Conservation (phyloP, 2,113 vertebrate species). For the Ramphastos sulfuratus region DNA sequence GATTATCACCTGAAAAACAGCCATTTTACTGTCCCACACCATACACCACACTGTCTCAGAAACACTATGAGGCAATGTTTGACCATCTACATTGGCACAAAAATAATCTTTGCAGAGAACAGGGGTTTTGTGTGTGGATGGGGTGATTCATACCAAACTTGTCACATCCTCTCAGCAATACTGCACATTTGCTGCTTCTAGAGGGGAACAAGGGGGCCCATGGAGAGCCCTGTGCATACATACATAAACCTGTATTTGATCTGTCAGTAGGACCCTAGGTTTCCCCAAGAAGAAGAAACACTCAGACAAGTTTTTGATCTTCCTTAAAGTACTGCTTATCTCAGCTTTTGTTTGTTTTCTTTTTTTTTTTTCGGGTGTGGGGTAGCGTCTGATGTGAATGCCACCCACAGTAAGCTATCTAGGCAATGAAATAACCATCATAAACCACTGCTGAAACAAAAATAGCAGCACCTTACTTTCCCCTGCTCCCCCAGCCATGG, state of each 20-base stretch:
- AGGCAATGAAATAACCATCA: not conserved
- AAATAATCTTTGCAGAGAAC: not conserved
- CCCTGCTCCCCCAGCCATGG: not conserved
- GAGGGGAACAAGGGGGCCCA: not conserved
- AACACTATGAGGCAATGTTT: not conserved
- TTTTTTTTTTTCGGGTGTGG: constrained; percentile 13
- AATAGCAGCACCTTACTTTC: constrained; percentile 40
- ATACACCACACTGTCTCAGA: not conserved
- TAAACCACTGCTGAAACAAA: not conserved
- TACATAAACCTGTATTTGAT: not conserved
- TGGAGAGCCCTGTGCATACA: not conserved
- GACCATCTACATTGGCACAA: accelerated
- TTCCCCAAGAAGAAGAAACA: constrained; percentile 24
- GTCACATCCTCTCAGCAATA: not conserved
- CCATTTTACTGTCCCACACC: not conserved
- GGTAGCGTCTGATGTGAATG: constrained; percentile 37
- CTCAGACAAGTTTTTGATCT: constrained; percentile 50
- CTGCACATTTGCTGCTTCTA: not conserved
- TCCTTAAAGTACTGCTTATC: constrained; percentile 21
- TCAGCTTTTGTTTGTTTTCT: constrained; percentile 63
- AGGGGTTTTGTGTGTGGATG: not conserved
- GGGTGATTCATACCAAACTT: not conserved
- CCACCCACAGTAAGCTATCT: constrained; percentile 42
- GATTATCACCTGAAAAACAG: not conserved
- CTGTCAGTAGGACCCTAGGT: not conserved